phyloP scores from a whole-genome alignment of 2,888 invertebrate species.

The Camptogramma bilineatum region DNA sequence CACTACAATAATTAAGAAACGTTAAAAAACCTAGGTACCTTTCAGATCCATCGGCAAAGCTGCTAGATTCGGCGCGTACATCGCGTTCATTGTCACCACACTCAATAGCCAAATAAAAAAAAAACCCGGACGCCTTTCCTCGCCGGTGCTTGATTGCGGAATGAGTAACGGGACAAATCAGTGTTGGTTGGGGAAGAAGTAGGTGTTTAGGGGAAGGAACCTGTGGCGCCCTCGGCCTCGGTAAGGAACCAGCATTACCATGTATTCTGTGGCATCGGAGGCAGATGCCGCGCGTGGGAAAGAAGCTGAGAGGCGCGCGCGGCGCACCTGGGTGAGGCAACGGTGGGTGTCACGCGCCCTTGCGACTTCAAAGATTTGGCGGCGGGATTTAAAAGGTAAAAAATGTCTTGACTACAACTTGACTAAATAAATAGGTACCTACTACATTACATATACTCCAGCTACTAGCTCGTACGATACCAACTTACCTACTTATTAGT shows the following conservation, averaged over 20 bases:
- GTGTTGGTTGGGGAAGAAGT: constrained; percentile 60
- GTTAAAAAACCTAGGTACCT: constrained; percentile 9
- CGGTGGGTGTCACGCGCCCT: neutral
- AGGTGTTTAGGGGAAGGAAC: constrained; percentile 15
- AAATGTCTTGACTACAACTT: no score
- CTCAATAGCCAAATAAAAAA: constrained; percentile 20
- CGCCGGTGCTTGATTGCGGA: constrained; percentile 50
- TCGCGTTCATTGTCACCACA: constrained; percentile 50
- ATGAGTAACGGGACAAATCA: constrained; percentile 66
- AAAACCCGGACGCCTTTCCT: constrained; percentile 29
- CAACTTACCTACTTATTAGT: no score
- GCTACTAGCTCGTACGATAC: no score
- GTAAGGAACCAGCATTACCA: no score
- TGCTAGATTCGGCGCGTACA: constrained; percentile 46
- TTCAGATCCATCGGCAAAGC: constrained; percentile 30
- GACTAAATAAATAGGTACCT: no score
- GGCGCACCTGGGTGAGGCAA: neutral
- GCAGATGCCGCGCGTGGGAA: constrained; percentile 5
- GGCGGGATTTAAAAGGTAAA: no score
- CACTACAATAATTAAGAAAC: constrained; percentile 23
- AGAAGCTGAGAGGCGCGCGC: neutral
- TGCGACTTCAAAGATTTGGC: neutral
- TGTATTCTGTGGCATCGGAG: neutral
- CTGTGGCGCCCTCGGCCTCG: constrained; percentile 12
- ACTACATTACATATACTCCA: no score